Evolutionary conservation across 2,888 invertebrate genomes (phyloP).

Genomic region (Erynnis tages): DNA sequence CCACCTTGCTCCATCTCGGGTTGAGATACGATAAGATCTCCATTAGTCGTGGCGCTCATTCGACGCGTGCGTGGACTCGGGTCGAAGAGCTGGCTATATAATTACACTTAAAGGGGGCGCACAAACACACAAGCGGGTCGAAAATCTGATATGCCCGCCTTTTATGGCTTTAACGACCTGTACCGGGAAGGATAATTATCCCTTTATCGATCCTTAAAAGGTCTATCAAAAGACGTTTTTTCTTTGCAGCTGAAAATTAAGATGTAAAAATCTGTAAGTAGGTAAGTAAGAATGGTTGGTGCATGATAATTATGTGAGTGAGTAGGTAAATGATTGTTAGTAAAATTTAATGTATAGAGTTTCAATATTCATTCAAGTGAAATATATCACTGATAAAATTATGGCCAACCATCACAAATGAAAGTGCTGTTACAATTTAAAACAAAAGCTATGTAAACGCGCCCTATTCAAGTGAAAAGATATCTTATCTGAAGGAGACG

Average conservation of each 20-base stretch:
- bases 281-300: too few relatives aligned
- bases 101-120: slow-evolving; percentile 59
- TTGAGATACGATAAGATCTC: slow-evolving; percentile 75
- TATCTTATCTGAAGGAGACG: slow-evolving; percentile 43
- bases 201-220: slow-evolving; percentile 1
- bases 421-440: too few relatives aligned
- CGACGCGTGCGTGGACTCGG: slow-evolving; percentile 63
- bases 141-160: slow-evolving; percentile 50
- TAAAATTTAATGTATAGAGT: too few relatives aligned
- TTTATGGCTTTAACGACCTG: slow-evolving; percentile 42
- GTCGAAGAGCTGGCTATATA: slow-evolving; percentile 52
- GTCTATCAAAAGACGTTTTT: neutral
- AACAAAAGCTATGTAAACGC: neutral
- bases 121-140: slow-evolving; percentile 44
- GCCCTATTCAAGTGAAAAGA: neutral
- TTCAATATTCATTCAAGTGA: too few relatives aligned
- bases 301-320: neutral
- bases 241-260: neutral
- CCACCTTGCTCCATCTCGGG: slow-evolving; percentile 66
- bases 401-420: neutral
- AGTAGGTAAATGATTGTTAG: too few relatives aligned
- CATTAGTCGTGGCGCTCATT: slow-evolving; percentile 74
- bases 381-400: too few relatives aligned
- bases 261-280: too few relatives aligned
- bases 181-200: slow-evolving; percentile 24